phyloP scores from a whole-genome alignment of 2,888 invertebrate species.

The Micoletzkya japonica region DNA sequence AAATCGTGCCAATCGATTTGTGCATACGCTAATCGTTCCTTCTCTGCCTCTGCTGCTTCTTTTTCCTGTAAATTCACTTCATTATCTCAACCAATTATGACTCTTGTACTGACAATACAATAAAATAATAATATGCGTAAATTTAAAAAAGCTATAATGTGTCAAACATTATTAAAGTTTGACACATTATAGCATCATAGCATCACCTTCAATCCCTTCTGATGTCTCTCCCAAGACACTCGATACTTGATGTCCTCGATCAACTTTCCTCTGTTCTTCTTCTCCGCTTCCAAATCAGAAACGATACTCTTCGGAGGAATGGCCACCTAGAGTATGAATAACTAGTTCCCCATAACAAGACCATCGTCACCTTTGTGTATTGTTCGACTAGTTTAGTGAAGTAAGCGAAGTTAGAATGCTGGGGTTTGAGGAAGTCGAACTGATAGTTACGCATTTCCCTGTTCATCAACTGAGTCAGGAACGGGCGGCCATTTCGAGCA shows the following conservation, averaged over 20 bases:
- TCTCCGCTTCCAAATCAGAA: constrained; percentile 47
- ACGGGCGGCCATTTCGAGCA: constrained; percentile 94
- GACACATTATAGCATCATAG: neutral
- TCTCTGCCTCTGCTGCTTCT: constrained; percentile 91
- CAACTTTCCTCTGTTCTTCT: constrained; percentile 47
- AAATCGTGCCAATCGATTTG: constrained; percentile 99
- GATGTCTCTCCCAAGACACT: constrained; percentile 93
- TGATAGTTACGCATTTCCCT: constrained; percentile 73
- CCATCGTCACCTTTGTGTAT: constrained; percentile 81
- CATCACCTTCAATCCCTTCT: constrained; percentile 82
- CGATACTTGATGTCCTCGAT: constrained; percentile 71
- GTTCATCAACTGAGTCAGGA: constrained; percentile 96
- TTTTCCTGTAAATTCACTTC: constrained; percentile 70
- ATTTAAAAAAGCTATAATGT: too few relatives aligned
- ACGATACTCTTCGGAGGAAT: constrained; percentile 80
- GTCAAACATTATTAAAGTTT: neutral
- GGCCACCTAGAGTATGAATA: constrained; percentile 69
- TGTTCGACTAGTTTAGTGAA: constrained; percentile 97
- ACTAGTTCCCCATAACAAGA: neutral
- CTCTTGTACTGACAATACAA: neutral
- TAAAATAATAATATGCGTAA: neutral
- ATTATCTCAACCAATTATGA: neutral
- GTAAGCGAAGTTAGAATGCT: constrained; percentile 96
- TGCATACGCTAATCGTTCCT: constrained; percentile 85
- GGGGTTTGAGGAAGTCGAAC: constrained; percentile 96